These are phyloP conservation scores for Dasypogon diadema DNA, from an alignment of 2,888 invertebrate species.

Conservation along the genomic window DNA sequence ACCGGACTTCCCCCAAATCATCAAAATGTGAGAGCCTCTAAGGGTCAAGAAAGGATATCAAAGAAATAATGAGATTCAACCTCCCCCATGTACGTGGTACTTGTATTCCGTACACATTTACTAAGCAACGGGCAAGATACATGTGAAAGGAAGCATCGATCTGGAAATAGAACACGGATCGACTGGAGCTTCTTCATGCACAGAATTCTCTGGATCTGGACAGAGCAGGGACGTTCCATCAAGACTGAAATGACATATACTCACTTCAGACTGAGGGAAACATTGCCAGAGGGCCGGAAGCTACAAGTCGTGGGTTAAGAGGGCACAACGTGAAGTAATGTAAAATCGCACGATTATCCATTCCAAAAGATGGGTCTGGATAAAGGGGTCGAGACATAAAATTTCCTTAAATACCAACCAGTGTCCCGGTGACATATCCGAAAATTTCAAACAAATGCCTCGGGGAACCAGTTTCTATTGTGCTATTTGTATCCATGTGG, in stretches of 20 bases:
- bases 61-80: constrained; percentile 31
- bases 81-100: constrained; percentile 10
- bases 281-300: not conserved
- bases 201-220: not conserved
- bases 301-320: constrained; percentile 9
- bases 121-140: not conserved
- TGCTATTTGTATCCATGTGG: no score
- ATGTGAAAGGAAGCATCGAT: not conserved
- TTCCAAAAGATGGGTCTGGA: not conserved
- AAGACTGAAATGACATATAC: constrained; percentile 7
- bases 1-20: not conserved
- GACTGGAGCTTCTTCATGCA: not conserved
- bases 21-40: constrained; percentile 15
- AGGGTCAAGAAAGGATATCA: constrained; percentile 7
- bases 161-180: not conserved
- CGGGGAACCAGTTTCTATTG: not conserved
- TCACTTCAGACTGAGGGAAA: not conserved
- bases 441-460: not conserved
- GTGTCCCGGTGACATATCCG: not conserved
- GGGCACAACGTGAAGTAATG: not conserved
- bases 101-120: constrained; percentile 5
- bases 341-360: constrained; percentile 9
- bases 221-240: not conserved
- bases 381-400: not conserved
- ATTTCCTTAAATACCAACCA: not conserved